These are phyloP conservation scores for Astropecten irregularis DNA, from an alignment of 53 echinoderm and acorn worm genomes.

Conservation along the genomic window DNA sequence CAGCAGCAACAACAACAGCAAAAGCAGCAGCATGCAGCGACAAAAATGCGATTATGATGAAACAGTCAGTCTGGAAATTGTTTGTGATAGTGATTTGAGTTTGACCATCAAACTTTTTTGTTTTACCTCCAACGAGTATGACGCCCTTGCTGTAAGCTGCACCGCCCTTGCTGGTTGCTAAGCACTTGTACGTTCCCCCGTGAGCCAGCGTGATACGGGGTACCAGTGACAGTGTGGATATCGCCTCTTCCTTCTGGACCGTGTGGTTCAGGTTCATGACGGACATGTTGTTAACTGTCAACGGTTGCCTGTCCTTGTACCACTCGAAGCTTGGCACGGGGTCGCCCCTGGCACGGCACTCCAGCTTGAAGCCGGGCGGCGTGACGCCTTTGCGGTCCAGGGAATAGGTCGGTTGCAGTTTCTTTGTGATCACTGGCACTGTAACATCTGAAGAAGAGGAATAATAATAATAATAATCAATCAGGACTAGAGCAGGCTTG, in stretches of 20 bases:
- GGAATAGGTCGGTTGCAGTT: background rate
- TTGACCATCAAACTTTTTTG: no score
- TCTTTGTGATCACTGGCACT: background rate
- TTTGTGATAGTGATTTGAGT: no score
- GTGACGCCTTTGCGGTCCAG: background rate
- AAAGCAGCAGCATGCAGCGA: no score
- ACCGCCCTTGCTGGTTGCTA: background rate
- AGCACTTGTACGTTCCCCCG: constrained; percentile 37
- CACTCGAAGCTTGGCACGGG: constrained; percentile 44
- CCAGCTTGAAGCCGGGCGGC: constrained; percentile 22
- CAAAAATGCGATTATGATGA: no score
- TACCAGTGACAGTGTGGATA: no score
- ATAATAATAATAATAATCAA: no score
- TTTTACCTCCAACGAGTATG: background rate
- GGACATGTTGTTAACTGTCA: background rate
- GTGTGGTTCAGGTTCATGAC: constrained; percentile 2
- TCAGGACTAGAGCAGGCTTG: no score
- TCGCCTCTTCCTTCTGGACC: background rate
- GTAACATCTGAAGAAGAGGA: background rate
- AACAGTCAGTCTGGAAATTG: no score
- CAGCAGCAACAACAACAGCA: no score
- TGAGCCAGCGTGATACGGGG: constrained; percentile 17
- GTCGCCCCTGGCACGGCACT: constrained; percentile 60
- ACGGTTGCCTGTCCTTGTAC: constrained; percentile 19
- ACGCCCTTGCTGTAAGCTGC: background rate